Percentiles rank a stretch among this genome's conserved stretches.
These are phyloP conservation scores for Steinernema carpocapsae DNA, from an alignment of 2,888 invertebrate species.

Conservation along the genomic window DNA sequence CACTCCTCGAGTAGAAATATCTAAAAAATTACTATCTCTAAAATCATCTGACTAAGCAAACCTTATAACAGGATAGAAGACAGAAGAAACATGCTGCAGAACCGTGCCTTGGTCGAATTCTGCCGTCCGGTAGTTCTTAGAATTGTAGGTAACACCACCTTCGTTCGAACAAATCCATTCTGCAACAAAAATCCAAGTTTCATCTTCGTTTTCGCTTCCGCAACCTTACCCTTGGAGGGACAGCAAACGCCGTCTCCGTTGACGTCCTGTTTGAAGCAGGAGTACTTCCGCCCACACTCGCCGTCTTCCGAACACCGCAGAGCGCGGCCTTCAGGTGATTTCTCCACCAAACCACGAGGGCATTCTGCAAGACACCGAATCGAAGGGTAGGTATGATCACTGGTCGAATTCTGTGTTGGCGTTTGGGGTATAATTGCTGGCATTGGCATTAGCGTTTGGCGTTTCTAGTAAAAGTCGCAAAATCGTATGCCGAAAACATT, in stretches of 20 bases:
- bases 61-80: conserved; percentile 45
- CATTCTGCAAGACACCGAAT: conserved; percentile 36
- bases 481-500: too few relatives aligned
- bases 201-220: background rate
- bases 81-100: conserved; percentile 37
- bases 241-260: conserved; percentile 41
- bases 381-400: too few relatives aligned
- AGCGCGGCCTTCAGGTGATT: background rate
- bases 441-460: too few relatives aligned
- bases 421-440: too few relatives aligned
- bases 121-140: conserved; percentile 1
- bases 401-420: too few relatives aligned
- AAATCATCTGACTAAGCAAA: conserved; percentile 24
- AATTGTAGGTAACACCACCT: conserved; percentile 38
- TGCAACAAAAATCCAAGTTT: background rate
- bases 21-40: conserved; percentile 3
- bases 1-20: conserved; percentile 39
- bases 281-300: conserved; percentile 38
- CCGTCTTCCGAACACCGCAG: conserved; percentile 36
- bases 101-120: conserved; percentile 42
- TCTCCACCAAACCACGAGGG: conserved; percentile 39
- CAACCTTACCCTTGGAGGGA: conserved; percentile 35
- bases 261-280: conserved; percentile 38
- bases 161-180: conserved; percentile 39
- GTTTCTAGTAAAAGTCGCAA: too few relatives aligned